Base-by-base conservation (phyloP, 2,113 vertebrate genomes). In the Dolichotis patagonum region DNA sequence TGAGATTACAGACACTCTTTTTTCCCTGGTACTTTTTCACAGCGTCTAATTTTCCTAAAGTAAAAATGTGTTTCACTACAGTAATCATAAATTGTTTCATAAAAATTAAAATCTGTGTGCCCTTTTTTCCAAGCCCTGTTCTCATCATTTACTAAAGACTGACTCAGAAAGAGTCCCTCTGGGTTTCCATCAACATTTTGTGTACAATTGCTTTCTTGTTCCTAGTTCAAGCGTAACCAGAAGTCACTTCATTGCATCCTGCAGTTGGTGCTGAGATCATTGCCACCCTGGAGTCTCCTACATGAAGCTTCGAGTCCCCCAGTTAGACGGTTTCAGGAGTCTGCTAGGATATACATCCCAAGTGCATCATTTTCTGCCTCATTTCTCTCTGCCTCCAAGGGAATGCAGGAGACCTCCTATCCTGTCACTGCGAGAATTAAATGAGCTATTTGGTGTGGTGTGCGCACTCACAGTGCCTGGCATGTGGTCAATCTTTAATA, bases 31-130 rank as follows among this genome's bases (percentile, higher is more conserved):
- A 69, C 65, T 14, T 90, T 41, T 71, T 77, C 63, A 88, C 35
- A 54, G 38, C 58, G 88, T 75, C 22, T 28, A 16, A 46, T 88
- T 96, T 94, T 94, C 90, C 92, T 65, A 85, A 90, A 49, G 75
- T 41, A 4, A 3, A 22, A 81, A 60, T 54, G 17, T 78, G 32
- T 82, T 90, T 92, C 82, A 56, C 28, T 58, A 43, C 7, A 85
- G 20, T 41, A 35, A 91, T 92, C 63, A 81, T 52, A 28, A 88
- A 81, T 49, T 46, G 12, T 77, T 60, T 38, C 65, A 75, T 83
- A 90, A 93, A 89, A 90, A 71, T 46, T 71, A 71, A 93, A 78
- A 90, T 77, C n/a, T 69, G 11, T n/a, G 13, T 81, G 9, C 35
- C 58, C 46, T 94, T 92, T 13, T 63, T 85, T 85, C 63, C 46